Percentiles rank a stretch among this genome's conserved stretches.
phyloP scores from a whole-genome alignment of 2,113 vertebrate species.

The Gambusia holbrooki region DNA sequence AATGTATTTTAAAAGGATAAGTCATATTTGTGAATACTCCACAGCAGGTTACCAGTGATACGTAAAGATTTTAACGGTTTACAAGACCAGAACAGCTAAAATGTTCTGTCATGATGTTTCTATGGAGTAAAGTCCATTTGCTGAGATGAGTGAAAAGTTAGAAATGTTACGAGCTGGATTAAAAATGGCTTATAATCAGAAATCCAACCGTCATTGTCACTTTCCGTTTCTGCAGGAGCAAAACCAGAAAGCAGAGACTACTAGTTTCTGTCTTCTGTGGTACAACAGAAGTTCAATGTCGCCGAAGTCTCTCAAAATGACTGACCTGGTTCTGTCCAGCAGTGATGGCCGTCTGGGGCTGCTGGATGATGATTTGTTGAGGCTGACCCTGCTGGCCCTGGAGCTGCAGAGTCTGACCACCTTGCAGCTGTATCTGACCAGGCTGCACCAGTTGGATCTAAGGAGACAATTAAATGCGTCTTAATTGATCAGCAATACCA shows the following conservation, averaged over 20 bases:
- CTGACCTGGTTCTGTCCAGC: constrained; percentile 97
- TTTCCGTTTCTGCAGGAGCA: too few relatives aligned
- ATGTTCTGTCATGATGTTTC: not conserved
- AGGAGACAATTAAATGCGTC: not conserved
- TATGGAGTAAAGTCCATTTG: not conserved
- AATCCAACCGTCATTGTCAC: not conserved
- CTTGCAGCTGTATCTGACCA: constrained; percentile 97
- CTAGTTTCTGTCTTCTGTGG: too few relatives aligned
- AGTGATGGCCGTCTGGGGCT: constrained; percentile 96
- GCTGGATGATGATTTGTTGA: constrained; percentile 99
- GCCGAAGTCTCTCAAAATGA: not conserved
- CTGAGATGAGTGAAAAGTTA: too few relatives aligned
- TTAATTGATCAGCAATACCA: not conserved
- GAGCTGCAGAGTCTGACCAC: constrained; percentile 94
- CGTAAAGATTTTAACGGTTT: too few relatives aligned
- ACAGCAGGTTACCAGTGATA: too few relatives aligned
- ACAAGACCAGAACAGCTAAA: not conserved
- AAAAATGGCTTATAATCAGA: not conserved
- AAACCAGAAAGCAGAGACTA: not conserved
- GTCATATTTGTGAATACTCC: not conserved
- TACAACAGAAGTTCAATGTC: too few relatives aligned
- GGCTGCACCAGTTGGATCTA: constrained; percentile 93
- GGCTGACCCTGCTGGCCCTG: constrained; percentile 96
- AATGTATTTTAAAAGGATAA: not conserved
- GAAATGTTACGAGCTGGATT: too few relatives aligned